A percentile compares a stretch with the other conserved stretches of the same genome.
These are phyloP conservation scores for Perccottus glenii DNA, from an alignment of 2,113 vertebrate genomes.

Conservation along the genomic window DNA sequence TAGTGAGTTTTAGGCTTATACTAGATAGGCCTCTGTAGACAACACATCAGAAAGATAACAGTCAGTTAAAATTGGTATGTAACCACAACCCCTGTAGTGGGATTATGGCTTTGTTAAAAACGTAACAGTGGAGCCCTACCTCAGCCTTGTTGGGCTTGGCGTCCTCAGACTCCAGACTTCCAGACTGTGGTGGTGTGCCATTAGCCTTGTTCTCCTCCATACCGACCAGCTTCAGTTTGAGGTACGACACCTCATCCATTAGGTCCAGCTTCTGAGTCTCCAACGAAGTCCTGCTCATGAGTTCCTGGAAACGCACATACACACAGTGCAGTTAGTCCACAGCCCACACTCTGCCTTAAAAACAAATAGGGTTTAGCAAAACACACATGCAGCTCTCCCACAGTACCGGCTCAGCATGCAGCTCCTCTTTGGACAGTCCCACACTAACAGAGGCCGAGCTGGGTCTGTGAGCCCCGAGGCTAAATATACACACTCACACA, in stretches of 20 bases:
- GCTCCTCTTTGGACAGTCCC: constrained; percentile 40
- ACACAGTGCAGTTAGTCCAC: constrained; percentile 4
- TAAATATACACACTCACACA: constrained; percentile 78
- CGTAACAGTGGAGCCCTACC: constrained; percentile 72
- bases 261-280: constrained; percentile 97
- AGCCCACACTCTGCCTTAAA: not conserved
- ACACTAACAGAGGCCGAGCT: constrained; percentile 44
- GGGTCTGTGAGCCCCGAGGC: constrained; percentile 61
- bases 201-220: constrained; percentile 85
- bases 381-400: not conserved
- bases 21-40: no score
- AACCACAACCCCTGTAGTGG: not conserved
- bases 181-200: constrained; percentile 34
- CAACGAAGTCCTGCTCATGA: constrained; percentile 89
- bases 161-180: constrained; percentile 69
- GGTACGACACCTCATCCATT: constrained; percentile 92
- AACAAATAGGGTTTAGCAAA: not conserved
- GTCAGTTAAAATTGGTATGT: not conserved
- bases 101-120: not conserved
- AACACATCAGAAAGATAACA: not conserved
- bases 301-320: constrained; percentile 80
- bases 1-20: no score
- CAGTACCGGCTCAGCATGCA: constrained; percentile 9
- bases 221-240: constrained; percentile 92
- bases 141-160: constrained; percentile 90